Base-by-base conservation (phyloP, 2,888 invertebrate species). In the Coelopa pilipes region DNA sequence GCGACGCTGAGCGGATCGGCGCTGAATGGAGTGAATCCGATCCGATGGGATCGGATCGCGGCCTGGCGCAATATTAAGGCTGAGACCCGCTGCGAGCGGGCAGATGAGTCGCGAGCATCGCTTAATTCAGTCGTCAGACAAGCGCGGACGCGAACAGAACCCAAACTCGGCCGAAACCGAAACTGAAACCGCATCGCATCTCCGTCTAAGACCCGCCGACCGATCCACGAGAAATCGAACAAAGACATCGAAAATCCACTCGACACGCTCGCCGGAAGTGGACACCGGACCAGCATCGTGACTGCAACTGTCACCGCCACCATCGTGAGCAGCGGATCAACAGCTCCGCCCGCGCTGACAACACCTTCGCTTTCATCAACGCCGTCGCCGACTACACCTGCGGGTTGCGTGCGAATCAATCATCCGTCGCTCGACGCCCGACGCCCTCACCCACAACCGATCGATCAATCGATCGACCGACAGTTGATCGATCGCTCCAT, bases 51-150 rank as follows among this genome's bases (percentile, higher is more conserved):
- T 59, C 57, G n/a, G n/a, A n/a, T n/a, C n/a, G n/a, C n/a, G 13
- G 69, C 68, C 50, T 62, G 68, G 46, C 62, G 62, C 60, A 67
- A 50, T 66, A 59, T 50, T 67, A 17, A 62, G 66, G 53, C 72
- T 34, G 60, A 69, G 67, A 57, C 34, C 34, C 70, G 67, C 67
- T 45, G 67, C 71, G 74, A 71, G 74, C 69, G 74, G 73, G 70
- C 75, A 75, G 67, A 68, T 74, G 50, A 72, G 63, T 67, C 66
- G 70, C 60, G 68, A 72, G 46, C 73, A 74, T 68, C 73, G 60
- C 66, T 50, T 17, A 70, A 77, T 72, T 79, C 75, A 79, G 80
- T 79, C 75, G 72, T 76, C 47, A 73, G 74, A 72, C 59, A 76
- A 75, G 75, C 78, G 77, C 76, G 75, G 74, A 75, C 72, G 75